Percentiles rank a stretch among this genome's conserved stretches.
phyloP scores from a whole-genome alignment of 2,113 vertebrate genomes.

The Aptenodytes patagonicus region DNA sequence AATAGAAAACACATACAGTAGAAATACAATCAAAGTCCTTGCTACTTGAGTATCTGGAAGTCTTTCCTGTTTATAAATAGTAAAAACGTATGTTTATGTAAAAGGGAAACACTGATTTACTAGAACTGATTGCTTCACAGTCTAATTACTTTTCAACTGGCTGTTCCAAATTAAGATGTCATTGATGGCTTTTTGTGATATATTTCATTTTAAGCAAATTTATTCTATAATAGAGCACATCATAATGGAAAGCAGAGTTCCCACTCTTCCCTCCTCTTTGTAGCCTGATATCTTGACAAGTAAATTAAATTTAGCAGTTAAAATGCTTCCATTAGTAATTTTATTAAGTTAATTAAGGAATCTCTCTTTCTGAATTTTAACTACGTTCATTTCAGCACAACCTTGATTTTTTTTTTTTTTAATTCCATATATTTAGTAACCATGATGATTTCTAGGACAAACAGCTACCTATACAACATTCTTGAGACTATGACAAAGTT shows the following conservation, averaged over 20 bases:
- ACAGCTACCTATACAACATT: not conserved
- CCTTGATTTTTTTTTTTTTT: constrained; percentile 55
- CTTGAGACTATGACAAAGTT: not conserved
- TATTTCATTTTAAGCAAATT: constrained; percentile 86
- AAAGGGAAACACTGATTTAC: constrained; percentile 80
- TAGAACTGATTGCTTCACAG: constrained; percentile 82
- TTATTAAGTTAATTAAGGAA: constrained; percentile 96
- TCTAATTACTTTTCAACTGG: constrained; percentile 85
- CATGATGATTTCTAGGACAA: constrained; percentile 44
- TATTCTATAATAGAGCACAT: constrained; percentile 82
- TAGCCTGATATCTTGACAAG: constrained; percentile 91
- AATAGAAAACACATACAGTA: constrained; percentile 65
- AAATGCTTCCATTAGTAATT: constrained; percentile 94
- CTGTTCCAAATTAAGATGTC: constrained; percentile 86
- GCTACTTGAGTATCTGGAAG: constrained; percentile 66
- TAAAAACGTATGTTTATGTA: constrained; percentile 75
- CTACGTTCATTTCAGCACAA: constrained; percentile 76
- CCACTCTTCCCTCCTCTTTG: constrained; percentile 79
- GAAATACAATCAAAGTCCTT: constrained; percentile 64
- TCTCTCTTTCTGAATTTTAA: constrained; percentile 88
- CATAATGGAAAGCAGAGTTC: constrained; percentile 83
- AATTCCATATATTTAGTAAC: constrained; percentile 64
- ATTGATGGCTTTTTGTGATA: constrained; percentile 85
- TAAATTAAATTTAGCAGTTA: constrained; percentile 97
- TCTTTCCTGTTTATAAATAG: constrained; percentile 71